phyloP scores from a whole-genome alignment of 2,113 vertebrate species.

The Alethe castanea region DNA sequence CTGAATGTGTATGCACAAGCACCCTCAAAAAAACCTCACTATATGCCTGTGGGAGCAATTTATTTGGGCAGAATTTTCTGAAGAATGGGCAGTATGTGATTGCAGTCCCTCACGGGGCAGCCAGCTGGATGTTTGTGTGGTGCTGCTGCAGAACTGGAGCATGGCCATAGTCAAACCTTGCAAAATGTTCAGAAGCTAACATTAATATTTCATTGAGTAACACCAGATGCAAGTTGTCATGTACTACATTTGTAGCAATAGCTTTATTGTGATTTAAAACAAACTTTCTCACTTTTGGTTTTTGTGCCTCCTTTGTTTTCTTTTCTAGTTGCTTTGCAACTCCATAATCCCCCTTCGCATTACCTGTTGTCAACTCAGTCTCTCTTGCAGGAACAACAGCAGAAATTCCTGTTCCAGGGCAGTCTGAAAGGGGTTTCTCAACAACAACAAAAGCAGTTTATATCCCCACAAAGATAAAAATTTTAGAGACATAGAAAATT shows the following conservation, averaged over 20 bases:
- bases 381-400: not conserved
- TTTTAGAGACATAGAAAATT: not conserved
- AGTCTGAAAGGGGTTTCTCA: not conserved
- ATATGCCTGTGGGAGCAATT: not conserved
- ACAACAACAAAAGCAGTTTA: not conserved
- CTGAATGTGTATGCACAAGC: not conserved
- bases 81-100: accelerated
- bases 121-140: not conserved
- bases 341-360: not conserved
- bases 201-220: not conserved
- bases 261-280: not conserved
- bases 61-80: not conserved
- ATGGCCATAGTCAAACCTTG: not conserved
- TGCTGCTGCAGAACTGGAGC: not conserved
- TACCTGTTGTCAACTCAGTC: not conserved
- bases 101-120: not conserved
- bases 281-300: not conserved
- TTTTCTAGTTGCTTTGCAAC: not conserved
- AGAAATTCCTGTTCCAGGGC: not conserved
- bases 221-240: not conserved
- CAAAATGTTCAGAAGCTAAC: not conserved
- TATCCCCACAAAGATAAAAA: not conserved
- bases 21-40: not conserved
- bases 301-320: not conserved
- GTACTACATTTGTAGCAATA: not conserved